These are phyloP conservation scores for Pogona vitticeps DNA, from an alignment of 2,113 vertebrate species.

Conservation along the genomic window DNA sequence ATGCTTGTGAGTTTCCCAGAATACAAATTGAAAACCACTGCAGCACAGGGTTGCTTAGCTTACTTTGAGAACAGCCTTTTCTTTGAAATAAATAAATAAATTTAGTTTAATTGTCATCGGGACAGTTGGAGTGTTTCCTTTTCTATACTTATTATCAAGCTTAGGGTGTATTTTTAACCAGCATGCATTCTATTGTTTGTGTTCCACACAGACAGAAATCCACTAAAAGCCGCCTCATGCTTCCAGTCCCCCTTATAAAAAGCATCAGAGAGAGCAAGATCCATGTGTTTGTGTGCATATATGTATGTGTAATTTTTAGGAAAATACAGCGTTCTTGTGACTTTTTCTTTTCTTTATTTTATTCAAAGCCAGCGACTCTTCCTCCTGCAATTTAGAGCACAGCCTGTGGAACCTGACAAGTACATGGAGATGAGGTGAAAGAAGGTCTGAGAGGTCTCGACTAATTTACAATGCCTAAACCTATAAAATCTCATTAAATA, in stretches of 20 bases:
- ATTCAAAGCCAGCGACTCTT: conserved; percentile 66
- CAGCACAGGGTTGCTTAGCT: background rate
- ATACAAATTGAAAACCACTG: background rate
- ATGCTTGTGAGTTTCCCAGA: background rate
- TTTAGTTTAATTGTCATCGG: conserved; percentile 1
- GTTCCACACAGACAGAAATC: accelerated
- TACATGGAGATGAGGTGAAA: conserved; percentile 66
- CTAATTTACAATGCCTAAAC: conserved; percentile 68
- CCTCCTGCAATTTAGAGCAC: conserved; percentile 71
- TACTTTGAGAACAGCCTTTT: background rate
- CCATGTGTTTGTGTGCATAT: too few species aligned
- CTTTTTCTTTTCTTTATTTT: conserved; percentile 53
- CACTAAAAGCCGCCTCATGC: conserved; percentile 4
- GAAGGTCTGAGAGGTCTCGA: conserved; percentile 64
- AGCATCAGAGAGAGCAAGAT: conserved; percentile 44
- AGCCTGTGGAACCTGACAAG: conserved; percentile 75
- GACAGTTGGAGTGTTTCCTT: conserved; percentile 1
- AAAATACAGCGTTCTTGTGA: conserved; percentile 38
- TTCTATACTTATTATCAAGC: background rate
- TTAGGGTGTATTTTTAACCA: background rate
- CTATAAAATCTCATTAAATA: conserved; percentile 67
- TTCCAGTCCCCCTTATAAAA: conserved; percentile 51
- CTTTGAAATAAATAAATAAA: background rate
- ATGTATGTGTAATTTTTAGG: conserved; percentile 48
- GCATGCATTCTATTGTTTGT: background rate